Conservation (phyloP, 2,113 vertebrate genomes). For the Elephas maximus region DNA sequence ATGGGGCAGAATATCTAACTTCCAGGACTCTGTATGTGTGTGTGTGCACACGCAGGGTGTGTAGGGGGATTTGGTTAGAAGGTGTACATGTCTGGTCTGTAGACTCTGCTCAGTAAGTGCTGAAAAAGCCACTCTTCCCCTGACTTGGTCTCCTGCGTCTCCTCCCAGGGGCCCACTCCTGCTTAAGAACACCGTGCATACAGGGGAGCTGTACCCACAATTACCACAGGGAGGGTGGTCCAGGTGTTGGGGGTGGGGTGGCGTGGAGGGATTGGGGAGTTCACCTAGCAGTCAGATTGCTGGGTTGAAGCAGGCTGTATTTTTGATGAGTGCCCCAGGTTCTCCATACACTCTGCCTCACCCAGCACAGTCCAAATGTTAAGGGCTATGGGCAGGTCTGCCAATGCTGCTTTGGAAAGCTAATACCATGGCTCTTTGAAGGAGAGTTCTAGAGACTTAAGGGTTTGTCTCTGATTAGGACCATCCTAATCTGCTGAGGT, state of each 20-base stretch:
- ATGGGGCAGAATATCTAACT: background rate
- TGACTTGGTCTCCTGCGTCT: conserved; percentile 24
- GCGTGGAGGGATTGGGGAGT: background rate
- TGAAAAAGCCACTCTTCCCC: background rate
- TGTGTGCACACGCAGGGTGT: no score
- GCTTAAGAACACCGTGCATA: conserved; percentile 76
- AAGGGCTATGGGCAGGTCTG: background rate
- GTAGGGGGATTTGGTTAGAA: background rate
- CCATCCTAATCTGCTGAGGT: background rate
- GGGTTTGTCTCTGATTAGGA: background rate
- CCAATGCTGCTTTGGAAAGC: background rate
- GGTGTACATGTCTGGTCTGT: background rate
- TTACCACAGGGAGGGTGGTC: background rate
- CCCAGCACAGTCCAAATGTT: background rate
- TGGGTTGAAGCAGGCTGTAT: background rate
- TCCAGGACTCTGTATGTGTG: background rate
- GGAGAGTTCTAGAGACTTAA: background rate
- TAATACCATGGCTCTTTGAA: background rate
- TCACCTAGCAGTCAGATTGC: background rate
- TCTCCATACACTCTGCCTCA: background rate
- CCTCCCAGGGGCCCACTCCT: conserved; percentile 61
- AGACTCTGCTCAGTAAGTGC: background rate
- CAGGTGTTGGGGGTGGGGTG: accelerated
- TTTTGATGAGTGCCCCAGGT: background rate
- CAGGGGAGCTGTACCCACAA: conserved; percentile 46